Percentiles rank a stretch among this genome's conserved stretches.
Evolutionary conservation across 1,140 invertebrate genomes (phyloP).

Genomic region (Listronotus oregonensis): DNA sequence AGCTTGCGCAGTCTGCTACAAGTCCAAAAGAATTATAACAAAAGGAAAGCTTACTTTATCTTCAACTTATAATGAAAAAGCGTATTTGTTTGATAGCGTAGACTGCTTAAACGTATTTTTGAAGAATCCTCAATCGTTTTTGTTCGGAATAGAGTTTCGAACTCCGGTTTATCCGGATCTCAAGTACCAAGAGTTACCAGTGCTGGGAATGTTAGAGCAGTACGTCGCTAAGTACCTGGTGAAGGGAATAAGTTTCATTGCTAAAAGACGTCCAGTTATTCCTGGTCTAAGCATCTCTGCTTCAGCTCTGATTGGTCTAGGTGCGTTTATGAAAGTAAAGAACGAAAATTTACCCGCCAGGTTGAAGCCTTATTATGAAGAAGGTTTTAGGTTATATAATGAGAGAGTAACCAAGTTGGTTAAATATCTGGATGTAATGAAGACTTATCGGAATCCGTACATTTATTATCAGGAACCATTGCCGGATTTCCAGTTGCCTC

Average conservation of each 20-base stretch:
- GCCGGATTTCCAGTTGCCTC: constrained; percentile 36
- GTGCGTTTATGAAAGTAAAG: constrained; percentile 61
- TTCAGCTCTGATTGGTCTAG: constrained; percentile 61
- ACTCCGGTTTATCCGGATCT: constrained; percentile 54
- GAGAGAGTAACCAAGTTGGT: constrained; percentile 54
- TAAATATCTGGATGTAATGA: constrained; percentile 55
- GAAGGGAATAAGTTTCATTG: constrained; percentile 58
- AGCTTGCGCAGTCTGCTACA: constrained; percentile 64
- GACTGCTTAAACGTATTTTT: constrained; percentile 60
- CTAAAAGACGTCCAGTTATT: constrained; percentile 61
- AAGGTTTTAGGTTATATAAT: constrained; percentile 54
- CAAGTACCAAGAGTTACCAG: constrained; percentile 57
- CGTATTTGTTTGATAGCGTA: constrained; percentile 62
- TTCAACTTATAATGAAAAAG: constrained; percentile 54
- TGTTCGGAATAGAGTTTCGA: constrained; percentile 54
- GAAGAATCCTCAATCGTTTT: constrained; percentile 55
- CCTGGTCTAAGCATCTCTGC: constrained; percentile 58
- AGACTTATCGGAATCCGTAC: constrained; percentile 58
- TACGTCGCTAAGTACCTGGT: constrained; percentile 59
- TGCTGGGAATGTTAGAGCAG: constrained; percentile 64
- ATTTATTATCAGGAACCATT: constrained; percentile 51
- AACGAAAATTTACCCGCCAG: constrained; percentile 52
- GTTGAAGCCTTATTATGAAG: constrained; percentile 52
- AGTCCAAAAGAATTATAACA: constrained; percentile 57
- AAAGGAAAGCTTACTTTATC: constrained; percentile 56